Evolutionary conservation across 2,113 vertebrate genomes (phyloP), one percentile per base, ranked within the genome.

Genomic region (Clarias magur): DNA sequence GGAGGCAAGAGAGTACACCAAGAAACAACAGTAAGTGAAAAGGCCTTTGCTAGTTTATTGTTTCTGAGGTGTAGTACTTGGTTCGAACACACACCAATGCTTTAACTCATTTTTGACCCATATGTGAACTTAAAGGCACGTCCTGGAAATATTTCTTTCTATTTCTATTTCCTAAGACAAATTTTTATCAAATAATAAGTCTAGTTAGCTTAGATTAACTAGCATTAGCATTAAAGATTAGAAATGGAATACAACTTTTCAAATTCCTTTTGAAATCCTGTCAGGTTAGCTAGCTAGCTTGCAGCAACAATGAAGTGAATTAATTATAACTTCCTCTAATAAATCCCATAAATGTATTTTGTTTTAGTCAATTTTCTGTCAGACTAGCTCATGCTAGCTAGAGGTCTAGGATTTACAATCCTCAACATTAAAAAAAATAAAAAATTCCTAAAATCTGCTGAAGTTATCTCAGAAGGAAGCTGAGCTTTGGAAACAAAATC

Each of bases 21-120:
- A 81, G 83, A 86, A 80, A 86, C 87, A 91, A 56, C 17, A 88
- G 78, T 90, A 89, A 93, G 89, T 42, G 62, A 87, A 89, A 88
- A 86, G 15, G 17, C 1, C 13, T 34, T 72, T 48, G 62, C 25
- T 30, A 82, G 5, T 81, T 2, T n/a, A 42, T 34, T 70, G 27
- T 27, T 34, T 4, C 0, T 15, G 62, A 80, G 19, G 79, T 38
- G 79, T 12, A 60, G 23, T 38, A 34, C 34, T 19, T 4, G 23
- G 30, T 13, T 38, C 4, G 3, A 25, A 57, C 27, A 27, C 11
- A 11, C 11, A 11, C 2, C 23, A 56, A 2, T 53, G 48, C 19
- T 25, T 13, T 75, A 42, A 53, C 38, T 48, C 23, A 48, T 23
- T 76, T 53, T 76, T 53, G n/a, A 48, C 42, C 48, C 5, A 54